Base-by-base conservation (phyloP, 2,888 invertebrate genomes). In the Yponomeuta evonymella region DNA sequence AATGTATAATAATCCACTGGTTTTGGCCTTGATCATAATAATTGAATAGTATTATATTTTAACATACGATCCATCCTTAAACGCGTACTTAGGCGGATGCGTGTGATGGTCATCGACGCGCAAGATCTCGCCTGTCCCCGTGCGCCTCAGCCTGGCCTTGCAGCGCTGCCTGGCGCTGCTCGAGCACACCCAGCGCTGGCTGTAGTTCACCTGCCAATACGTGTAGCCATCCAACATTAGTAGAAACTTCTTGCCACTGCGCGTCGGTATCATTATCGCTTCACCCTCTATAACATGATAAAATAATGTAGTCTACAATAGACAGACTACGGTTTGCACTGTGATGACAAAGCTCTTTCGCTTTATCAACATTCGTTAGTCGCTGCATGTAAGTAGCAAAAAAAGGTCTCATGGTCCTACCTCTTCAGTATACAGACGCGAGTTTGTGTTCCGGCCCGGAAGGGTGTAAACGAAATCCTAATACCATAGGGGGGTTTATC, bases 251-350 rank as follows among this genome's bases (percentile, higher is more conserved):
- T 82, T 84, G 15, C 83, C 82, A 33, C 76, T 78, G 4, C 76
- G 74, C 0, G 80, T 79, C 10, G 81, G 81, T 71, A 82, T 79
- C 76, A 91, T 91, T 82, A 89, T 90, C 73, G 90, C 85, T 80
- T 89, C 90, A 65, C 48, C 51, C 15, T 58, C 51, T 58, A 15
- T 58, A 58, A 58, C 51, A 58, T 12, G 51, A 58, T 15, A 58
- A 43, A 43, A 43, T 43, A 43, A 43, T 43, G 43, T 43, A 43
- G 43, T 43, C 43, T 43, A 8, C 5, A 6, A 43, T 8, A 6
- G 43, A 43, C 5, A 43, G 43, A 43, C 9, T 43, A 43, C 5
- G 0, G 8, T 43, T 43, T 43, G 43, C 43, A 43, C 43, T 3
- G 43, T 43, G 1, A 1, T 43, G 43, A 43, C 43, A 43, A 43